Evolutionary conservation across 2,113 vertebrate genomes (phyloP).

Genomic region (Chinchilla lanigera): DNA sequence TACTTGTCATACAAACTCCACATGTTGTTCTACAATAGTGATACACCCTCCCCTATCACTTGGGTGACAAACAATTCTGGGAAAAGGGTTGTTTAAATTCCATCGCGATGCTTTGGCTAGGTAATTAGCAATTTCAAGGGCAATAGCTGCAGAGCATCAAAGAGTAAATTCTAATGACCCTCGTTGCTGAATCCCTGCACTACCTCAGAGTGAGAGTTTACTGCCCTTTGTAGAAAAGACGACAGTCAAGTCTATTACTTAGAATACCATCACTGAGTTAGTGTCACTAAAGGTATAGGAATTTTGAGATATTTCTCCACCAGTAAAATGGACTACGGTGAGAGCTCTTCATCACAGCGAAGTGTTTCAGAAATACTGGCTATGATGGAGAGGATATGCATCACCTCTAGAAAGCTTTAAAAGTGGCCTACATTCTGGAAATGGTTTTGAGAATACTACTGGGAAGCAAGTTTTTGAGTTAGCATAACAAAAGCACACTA

Average conservation of each 20-base stretch:
- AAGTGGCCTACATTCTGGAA: neutral
- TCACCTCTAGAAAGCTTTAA: neutral
- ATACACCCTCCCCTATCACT: neutral
- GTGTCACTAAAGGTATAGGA: neutral
- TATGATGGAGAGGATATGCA: neutral
- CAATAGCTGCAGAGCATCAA: neutral
- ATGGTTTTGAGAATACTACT: neutral
- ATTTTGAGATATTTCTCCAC: neutral
- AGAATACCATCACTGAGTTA: neutral
- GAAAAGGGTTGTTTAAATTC: neutral
- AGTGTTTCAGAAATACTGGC: neutral
- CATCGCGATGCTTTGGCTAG: neutral
- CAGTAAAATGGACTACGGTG: neutral
- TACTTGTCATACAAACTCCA: neutral
- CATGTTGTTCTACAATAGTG: neutral
- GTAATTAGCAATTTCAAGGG: neutral
- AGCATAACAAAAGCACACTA: neutral
- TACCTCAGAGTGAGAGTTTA: neutral
- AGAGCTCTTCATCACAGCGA: neutral
- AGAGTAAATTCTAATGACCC: neutral
- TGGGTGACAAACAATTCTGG: neutral
- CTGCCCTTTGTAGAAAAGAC: neutral
- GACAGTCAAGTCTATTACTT: neutral
- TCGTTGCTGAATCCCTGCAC: neutral
- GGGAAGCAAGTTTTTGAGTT: conserved; percentile 8